Evolutionary conservation across 2,113 vertebrate species (phyloP).

Genomic region (Thermophis baileyi): DNA sequence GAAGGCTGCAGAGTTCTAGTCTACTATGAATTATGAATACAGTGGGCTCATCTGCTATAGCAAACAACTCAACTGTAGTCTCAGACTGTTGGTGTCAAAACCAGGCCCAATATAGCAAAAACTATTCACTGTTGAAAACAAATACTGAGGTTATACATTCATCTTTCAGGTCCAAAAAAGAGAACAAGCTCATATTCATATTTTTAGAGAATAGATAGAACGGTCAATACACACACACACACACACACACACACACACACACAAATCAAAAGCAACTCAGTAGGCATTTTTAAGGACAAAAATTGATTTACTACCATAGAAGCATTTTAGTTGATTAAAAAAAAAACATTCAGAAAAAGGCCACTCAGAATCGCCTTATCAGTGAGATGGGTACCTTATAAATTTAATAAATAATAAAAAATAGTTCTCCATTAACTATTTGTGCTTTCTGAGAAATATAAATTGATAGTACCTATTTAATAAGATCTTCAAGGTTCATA

Average conservation of each 20-base stretch:
- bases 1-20: background rate
- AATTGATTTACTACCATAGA: background rate
- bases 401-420: background rate
- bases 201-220: background rate
- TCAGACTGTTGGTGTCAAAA: background rate
- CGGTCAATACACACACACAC: background rate
- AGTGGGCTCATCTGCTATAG: background rate
- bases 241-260: background rate
- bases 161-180: background rate
- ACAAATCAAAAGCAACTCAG: background rate
- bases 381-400: background rate
- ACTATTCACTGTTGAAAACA: background rate
- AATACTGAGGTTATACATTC: background rate
- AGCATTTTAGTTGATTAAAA: background rate
- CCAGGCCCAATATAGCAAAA: background rate
- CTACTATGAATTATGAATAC: background rate
- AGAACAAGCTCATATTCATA: background rate
- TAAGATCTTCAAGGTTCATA: background rate
- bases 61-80: background rate
- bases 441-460: background rate
- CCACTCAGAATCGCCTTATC: background rate
- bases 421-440: background rate
- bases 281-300: background rate
- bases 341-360: background rate
- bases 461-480: background rate